Base-by-base conservation (phyloP, 1,140 invertebrate species). In the Scylla paramamosain region DNA sequence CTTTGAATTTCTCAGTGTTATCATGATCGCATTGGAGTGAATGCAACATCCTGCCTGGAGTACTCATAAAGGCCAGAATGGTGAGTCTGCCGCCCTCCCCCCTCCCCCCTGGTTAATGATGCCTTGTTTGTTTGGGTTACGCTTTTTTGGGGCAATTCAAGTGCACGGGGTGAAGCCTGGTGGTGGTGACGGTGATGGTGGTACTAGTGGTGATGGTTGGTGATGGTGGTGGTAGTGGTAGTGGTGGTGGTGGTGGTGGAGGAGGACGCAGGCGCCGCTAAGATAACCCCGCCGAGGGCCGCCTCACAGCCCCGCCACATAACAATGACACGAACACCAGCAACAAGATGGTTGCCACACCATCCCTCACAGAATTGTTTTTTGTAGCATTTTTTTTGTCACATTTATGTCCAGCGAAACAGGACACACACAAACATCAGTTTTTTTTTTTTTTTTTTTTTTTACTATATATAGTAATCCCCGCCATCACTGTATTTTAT, bases 361-460 rank as follows among this genome's bases (percentile, higher is more conserved):
- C 92, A 93, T 93, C 92, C 92, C 92, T 93, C 83, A 93, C 92
- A 93, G 31, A 32, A 48, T 52, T 87, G 32, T 84, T 92, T 92
- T 93, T 93, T 93, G 83, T 86, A 93, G 48, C 82, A 52, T 86
- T 93, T 86, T 32, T 45, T 59, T 28, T 86, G 28, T 87, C 83
- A 84, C 83, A 93, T 67, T 93, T 93, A 86, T 93, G 92, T 93
- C 92, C 92, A 93, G 84, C 92, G 83, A 93, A 48, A 93, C 83
- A 91, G 92, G 92, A 93, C 84, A 87, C 84, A 93, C 84, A 87
- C 84, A 39, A 32, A 93, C 92, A 48, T 39, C 29, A 4, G 1
- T 39, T 16, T 29, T 29, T 16, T 31, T 16, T 46, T 39, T 77
- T 52, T 45, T 52, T 48, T 29, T 20, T 46, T 39, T 77, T 52